phyloP scores from a whole-genome alignment of 2,113 vertebrate genomes.

The Odocoileus virginianus region DNA sequence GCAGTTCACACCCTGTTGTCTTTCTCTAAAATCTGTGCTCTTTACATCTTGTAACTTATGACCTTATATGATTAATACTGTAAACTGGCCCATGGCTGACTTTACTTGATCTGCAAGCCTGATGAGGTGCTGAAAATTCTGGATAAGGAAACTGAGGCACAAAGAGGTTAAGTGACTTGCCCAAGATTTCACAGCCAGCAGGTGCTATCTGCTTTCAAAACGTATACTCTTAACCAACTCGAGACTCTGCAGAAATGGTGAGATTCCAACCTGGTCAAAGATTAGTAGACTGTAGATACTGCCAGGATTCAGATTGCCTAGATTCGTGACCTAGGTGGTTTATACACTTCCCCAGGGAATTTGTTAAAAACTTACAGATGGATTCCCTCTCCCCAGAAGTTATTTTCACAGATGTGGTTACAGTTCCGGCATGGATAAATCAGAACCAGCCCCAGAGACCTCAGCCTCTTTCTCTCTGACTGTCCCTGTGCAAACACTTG shows the following conservation, averaged over 20 bases:
- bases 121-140: not conserved
- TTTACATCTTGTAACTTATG: not conserved
- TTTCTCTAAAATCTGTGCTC: not conserved
- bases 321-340: not conserved
- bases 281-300: not conserved
- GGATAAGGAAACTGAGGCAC: not conserved
- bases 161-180: not conserved
- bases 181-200: not conserved
- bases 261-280: not conserved
- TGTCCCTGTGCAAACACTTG: not conserved
- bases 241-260: not conserved
- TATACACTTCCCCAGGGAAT: not conserved
- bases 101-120: not conserved
- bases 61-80: not conserved
- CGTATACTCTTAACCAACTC: not conserved
- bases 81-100: not conserved
- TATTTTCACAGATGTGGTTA: not conserved
- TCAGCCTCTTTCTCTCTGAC: too few species aligned
- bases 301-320: not conserved
- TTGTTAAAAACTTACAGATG: not conserved
- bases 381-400: not conserved
- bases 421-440: not conserved
- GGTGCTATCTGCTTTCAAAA: not conserved
- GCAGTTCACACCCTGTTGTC: not conserved
- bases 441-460: not conserved